Percentiles rank a stretch among this genome's conserved stretches.
These are phyloP conservation scores for Gymnopithys bicolor DNA, from an alignment of 2,797 vertebrate species.

Conservation along the genomic window DNA sequence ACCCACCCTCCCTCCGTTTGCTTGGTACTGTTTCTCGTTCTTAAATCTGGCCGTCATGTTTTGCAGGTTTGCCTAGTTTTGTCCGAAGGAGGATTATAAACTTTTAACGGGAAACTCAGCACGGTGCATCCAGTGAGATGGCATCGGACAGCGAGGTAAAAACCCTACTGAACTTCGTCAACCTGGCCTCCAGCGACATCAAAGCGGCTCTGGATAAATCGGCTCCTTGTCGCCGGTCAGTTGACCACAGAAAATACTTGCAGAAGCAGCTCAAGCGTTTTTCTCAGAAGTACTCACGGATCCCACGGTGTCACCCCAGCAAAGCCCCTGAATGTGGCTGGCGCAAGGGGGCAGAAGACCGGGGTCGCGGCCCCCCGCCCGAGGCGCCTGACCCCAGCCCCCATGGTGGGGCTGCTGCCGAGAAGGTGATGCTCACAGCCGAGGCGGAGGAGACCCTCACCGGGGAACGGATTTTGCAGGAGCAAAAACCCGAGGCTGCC, in stretches of 20 bases:
- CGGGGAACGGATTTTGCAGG: slow-evolving; percentile 41
- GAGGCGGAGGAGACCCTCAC: slow-evolving; percentile 18
- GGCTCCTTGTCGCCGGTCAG: slow-evolving; percentile 94
- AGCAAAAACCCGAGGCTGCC: slow-evolving; percentile 56
- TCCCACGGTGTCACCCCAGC: slow-evolving; percentile 85
- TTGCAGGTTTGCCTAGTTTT: slow-evolving; percentile 39
- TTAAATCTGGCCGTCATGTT: background rate
- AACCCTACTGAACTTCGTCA: slow-evolving; percentile 96
- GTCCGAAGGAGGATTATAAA: background rate
- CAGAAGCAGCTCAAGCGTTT: slow-evolving; percentile 98
- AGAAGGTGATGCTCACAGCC: slow-evolving; percentile 57
- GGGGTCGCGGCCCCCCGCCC: slow-evolving; percentile 1
- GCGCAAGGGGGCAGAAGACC: slow-evolving; percentile 74
- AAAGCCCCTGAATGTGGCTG: slow-evolving; percentile 74
- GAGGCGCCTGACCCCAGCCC: slow-evolving; percentile 44
- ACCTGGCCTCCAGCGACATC: slow-evolving; percentile 97
- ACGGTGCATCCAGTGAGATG: slow-evolving; percentile 76
- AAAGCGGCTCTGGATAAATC: slow-evolving; percentile 98
- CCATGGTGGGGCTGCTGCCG: slow-evolving; percentile 9
- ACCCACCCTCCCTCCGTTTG: background rate
- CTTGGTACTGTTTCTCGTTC: background rate
- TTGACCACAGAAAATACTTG: slow-evolving; percentile 97
- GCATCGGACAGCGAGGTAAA: slow-evolving; percentile 97
- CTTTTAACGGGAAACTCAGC: slow-evolving; percentile 73
- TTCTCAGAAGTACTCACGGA: slow-evolving; percentile 91